Conservation (phyloP, 2,888 invertebrate genomes). For the Stenchaetothrips biformis region DNA sequence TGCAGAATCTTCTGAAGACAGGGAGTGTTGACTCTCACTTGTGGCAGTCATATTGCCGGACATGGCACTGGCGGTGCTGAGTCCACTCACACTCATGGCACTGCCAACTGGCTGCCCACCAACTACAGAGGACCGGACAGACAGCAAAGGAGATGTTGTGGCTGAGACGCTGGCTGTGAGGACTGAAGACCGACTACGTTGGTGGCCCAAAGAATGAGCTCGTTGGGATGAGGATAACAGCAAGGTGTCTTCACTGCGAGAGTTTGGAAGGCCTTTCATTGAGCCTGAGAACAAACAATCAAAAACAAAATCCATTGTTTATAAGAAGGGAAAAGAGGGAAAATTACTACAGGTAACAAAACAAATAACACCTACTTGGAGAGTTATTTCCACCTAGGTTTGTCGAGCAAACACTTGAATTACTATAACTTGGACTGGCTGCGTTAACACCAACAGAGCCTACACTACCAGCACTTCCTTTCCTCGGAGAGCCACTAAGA, state of each 20-base stretch:
- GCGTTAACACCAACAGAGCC: not conserved
- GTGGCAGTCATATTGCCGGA: not conserved
- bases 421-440: not conserved
- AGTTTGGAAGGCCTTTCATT: conserved; percentile 59
- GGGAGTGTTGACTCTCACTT: conserved; percentile 37
- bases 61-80: not conserved
- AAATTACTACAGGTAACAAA: not conserved
- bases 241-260: conserved; percentile 74
- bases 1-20: conserved; percentile 39
- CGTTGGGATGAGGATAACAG: conserved; percentile 45
- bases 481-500: conserved; percentile 1
- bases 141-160: conserved; percentile 64
- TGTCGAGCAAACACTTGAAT: not conserved
- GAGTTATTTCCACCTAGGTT: not conserved
- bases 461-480: conserved; percentile 8
- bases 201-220: conserved; percentile 44
- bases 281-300: conserved; percentile 23
- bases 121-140: conserved; percentile 49
- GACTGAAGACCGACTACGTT: conserved; percentile 45
- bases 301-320: not conserved
- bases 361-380: conserved; percentile 25
- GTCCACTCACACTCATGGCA: not conserved
- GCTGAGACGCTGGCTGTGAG: conserved; percentile 55
- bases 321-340: not conserved
- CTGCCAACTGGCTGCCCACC: not conserved